Conservation (phyloP, 2,888 invertebrate species). For the Drosophila lutescens region DNA sequence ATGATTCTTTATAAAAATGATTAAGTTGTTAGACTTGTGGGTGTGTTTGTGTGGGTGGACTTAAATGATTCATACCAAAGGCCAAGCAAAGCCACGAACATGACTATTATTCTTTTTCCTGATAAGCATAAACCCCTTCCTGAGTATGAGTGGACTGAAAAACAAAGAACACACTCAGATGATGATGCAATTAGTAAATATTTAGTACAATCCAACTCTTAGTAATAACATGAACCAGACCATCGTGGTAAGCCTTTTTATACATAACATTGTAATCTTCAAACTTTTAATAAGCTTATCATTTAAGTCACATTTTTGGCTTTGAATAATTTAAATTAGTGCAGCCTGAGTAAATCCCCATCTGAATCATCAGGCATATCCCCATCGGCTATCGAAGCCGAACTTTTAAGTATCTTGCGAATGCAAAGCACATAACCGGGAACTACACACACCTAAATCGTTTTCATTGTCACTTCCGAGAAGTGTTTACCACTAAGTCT, state of each 20-base stretch:
- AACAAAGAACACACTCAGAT: conserved; percentile 15
- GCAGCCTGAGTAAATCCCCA: conserved; percentile 14
- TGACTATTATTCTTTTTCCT: conserved; percentile 13
- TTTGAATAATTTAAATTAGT: background rate
- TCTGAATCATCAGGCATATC: conserved; percentile 21
- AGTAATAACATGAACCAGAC: background rate
- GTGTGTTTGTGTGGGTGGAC: background rate
- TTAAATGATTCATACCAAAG: conserved; percentile 2
- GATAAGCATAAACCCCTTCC: conserved; percentile 11
- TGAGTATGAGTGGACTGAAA: conserved; percentile 8
- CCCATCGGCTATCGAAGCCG: conserved; percentile 13
- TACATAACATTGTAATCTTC: too few relatives aligned
- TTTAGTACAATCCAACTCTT: conserved; percentile 1
- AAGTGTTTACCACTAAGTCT: conserved; percentile 54
- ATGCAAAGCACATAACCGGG: conserved; percentile 68
- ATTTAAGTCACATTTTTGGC: background rate
- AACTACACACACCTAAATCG: conserved; percentile 56
- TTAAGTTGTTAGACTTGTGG: background rate
- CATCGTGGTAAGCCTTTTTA: background rate
- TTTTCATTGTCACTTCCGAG: conserved; percentile 64
- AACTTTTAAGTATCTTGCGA: conserved; percentile 41
- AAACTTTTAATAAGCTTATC: background rate
- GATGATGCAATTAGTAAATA: conserved; percentile 5
- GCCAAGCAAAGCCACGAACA: background rate
- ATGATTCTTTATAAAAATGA: background rate